Conservation (phyloP, 2,888 invertebrate genomes). For the Eupithecia pulchellata region DNA sequence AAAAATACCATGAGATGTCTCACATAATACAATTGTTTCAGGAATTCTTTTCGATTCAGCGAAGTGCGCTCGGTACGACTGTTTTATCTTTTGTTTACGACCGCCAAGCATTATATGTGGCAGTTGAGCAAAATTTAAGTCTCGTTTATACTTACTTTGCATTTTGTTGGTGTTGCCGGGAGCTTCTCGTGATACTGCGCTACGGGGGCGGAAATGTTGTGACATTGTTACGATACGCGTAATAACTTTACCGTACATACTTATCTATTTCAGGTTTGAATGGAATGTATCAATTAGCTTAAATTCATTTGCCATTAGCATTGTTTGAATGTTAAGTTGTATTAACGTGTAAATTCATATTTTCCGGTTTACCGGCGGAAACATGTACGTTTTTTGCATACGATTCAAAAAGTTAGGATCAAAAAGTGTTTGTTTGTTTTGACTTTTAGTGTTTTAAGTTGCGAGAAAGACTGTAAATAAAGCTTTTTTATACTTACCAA, state of each 20-base stretch:
- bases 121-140: conserved; percentile 59
- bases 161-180: conserved; percentile 50
- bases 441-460: not conserved
- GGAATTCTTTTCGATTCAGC: conserved; percentile 30
- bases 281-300: not conserved
- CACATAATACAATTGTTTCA: conserved; percentile 16
- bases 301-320: not conserved
- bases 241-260: not conserved
- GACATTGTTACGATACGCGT: conserved; percentile 4
- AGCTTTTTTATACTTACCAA: not conserved
- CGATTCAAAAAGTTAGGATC: not conserved
- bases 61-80: conserved; percentile 36
- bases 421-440: not conserved
- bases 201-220: conserved; percentile 17
- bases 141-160: conserved; percentile 58
- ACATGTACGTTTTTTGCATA: not conserved
- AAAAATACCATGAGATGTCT: conserved; percentile 9
- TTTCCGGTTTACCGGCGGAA: too few relatives aligned
- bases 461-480: too few relatives aligned
- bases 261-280: not conserved
- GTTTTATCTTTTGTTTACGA: conserved; percentile 63
- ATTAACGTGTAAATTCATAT: too few relatives aligned
- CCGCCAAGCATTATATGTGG: conserved; percentile 56
- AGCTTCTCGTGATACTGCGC: conserved; percentile 23
- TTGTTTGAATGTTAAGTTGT: not conserved